phyloP scores from a whole-genome alignment of 2,113 vertebrate species.

The Antennarius striatus region DNA sequence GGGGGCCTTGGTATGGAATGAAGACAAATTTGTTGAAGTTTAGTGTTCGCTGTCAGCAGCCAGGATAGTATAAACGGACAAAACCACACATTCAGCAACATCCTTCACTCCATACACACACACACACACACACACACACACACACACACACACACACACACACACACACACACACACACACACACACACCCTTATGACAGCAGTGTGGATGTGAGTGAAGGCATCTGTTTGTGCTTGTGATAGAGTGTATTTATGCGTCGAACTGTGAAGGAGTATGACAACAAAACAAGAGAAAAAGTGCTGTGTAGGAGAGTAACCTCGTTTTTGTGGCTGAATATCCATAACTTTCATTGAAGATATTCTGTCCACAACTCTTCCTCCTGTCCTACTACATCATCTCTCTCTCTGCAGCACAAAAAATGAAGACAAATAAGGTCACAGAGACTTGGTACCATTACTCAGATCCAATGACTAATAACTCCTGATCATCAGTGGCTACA shows the following conservation, averaged over 20 bases:
- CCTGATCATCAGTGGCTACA: constrained; percentile 2
- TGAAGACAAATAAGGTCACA: constrained; percentile 52
- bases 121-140: background rate
- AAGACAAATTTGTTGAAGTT: constrained; percentile 60
- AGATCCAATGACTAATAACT: constrained; percentile 28
- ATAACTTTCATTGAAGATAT: constrained; percentile 10
- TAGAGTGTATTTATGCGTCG: constrained; percentile 20
- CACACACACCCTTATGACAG: constrained; percentile 2
- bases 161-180: too few species aligned
- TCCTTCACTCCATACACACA: constrained; percentile 13
- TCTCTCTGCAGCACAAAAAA: background rate
- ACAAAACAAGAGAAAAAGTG: background rate
- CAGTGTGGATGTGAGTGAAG: constrained; percentile 1
- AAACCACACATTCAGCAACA: constrained; percentile 57
- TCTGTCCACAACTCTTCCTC: background rate
- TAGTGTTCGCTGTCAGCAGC: constrained; percentile 19
- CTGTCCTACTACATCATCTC: constrained; percentile 5
- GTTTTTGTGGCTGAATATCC: background rate
- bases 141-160: too few species aligned
- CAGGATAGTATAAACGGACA: constrained; percentile 12
- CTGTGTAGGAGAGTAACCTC: background rate
- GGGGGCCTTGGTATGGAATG: constrained; percentile 42
- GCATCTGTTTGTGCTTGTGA: constrained; percentile 19
- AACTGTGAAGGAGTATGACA: constrained; percentile 15
- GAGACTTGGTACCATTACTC: constrained; percentile 20